phyloP scores from a whole-genome alignment of 2,888 invertebrate species.

The Listrodromus nycthemerus region DNA sequence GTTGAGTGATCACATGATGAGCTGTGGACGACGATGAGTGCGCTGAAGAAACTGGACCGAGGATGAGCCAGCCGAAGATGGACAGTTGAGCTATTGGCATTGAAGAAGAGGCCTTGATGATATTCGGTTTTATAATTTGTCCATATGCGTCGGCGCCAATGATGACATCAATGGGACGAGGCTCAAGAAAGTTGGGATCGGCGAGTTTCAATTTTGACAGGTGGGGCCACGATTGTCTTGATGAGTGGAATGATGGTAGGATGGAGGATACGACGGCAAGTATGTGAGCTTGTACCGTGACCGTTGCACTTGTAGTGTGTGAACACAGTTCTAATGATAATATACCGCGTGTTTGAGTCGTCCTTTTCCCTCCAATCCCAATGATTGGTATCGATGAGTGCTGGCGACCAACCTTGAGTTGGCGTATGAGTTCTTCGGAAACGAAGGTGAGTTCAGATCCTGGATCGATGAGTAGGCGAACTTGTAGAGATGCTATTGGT shows the following conservation, averaged over 20 bases:
- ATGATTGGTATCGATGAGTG: constrained; percentile 47
- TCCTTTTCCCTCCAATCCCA: constrained; percentile 49
- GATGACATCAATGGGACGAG: constrained; percentile 63
- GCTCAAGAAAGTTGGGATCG: constrained; percentile 60
- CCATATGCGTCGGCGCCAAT: constrained; percentile 65
- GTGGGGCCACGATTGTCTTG: constrained; percentile 55
- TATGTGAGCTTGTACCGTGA: constrained; percentile 41
- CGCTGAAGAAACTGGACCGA: constrained; percentile 25
- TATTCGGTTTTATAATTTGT: constrained; percentile 57
- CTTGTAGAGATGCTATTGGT: too few relatives aligned
- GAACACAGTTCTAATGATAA: constrained; percentile 25
- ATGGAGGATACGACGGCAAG: constrained; percentile 39
- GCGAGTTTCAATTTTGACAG: constrained; percentile 54
- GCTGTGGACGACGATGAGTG: neutral
- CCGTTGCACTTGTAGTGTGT: neutral
- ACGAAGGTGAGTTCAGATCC: constrained; percentile 61
- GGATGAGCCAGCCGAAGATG: constrained; percentile 55
- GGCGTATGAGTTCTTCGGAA: constrained; percentile 27
- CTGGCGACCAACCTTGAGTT: constrained; percentile 12
- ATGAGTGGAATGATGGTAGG: constrained; percentile 43
- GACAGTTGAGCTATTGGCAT: constrained; percentile 57
- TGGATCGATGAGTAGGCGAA: constrained; percentile 55
- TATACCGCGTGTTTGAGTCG: constrained; percentile 41
- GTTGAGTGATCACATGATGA: neutral
- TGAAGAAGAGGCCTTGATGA: constrained; percentile 46